A percentile compares a stretch with the other conserved stretches of the same genome.
phyloP scores from a whole-genome alignment of 1,140 invertebrate species.

The Panagrolaimus sp. region DNA sequence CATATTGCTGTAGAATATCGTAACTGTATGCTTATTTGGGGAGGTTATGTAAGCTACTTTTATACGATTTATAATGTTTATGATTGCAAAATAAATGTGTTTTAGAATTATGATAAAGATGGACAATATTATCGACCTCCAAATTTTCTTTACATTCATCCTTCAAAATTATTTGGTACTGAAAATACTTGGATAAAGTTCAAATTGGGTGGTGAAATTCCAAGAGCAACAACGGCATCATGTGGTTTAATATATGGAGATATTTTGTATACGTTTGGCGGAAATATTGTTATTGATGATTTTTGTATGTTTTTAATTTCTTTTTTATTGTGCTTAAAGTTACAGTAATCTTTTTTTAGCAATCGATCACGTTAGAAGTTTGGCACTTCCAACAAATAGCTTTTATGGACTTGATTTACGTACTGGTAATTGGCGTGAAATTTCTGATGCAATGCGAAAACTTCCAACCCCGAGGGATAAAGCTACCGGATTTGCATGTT shows the following conservation, averaged over 20 bases:
- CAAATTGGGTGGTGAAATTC: constrained; percentile 21
- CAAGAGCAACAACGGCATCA: constrained; percentile 13
- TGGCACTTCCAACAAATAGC: neutral
- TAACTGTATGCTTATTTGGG: constrained; percentile 21
- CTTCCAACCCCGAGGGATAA: constrained; percentile 22
- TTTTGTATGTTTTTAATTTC: neutral
- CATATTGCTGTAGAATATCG: constrained; percentile 19
- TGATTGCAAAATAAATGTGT: neutral
- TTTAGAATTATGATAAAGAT: constrained; percentile 13
- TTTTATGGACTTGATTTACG: constrained; percentile 17
- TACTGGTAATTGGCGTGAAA: constrained; percentile 18
- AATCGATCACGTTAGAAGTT: neutral
- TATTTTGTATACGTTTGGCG: constrained; percentile 21
- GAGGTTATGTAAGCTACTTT: constrained; percentile 16
- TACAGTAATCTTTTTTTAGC: neutral
- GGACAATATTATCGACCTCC: constrained; percentile 18
- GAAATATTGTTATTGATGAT: constrained; percentile 16
- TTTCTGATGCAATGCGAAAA: neutral
- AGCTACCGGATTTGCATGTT: neutral
- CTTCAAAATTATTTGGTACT: constrained; percentile 3
- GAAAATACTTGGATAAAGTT: constrained; percentile 17
- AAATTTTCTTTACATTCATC: constrained; percentile 15
- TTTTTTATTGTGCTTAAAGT: neutral
- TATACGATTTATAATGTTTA: neutral
- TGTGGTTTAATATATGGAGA: constrained; percentile 20